These are phyloP conservation scores for Dipodomys stephensi DNA, from an alignment of 2,113 vertebrate species.

Conservation along the genomic window DNA sequence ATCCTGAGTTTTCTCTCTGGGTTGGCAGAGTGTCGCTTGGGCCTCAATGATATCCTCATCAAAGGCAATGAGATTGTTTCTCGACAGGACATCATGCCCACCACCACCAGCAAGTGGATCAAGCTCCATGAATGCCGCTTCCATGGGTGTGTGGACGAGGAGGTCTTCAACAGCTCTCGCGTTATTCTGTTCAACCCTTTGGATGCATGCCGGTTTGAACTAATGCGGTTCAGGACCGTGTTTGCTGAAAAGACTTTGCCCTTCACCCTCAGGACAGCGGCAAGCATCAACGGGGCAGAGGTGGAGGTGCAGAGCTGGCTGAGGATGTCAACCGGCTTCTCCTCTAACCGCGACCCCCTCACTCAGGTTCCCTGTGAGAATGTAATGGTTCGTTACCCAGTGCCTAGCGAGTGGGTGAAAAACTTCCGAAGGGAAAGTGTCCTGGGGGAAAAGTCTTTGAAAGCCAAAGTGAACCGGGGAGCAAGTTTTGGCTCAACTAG, in stretches of 20 bases:
- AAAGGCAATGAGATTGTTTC: conserved; percentile 94
- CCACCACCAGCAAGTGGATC: conserved; percentile 94
- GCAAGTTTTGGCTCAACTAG: conserved; percentile 92
- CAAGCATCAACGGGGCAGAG: conserved; percentile 91
- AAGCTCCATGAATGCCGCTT: conserved; percentile 89
- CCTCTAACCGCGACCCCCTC: conserved; percentile 91
- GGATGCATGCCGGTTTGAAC: conserved; percentile 91
- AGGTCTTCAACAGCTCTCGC: conserved; percentile 86
- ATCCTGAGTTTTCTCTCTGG: conserved; percentile 92
- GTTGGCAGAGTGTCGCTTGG: conserved; percentile 90
- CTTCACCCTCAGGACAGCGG: conserved; percentile 91
- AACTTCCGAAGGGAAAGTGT: conserved; percentile 93
- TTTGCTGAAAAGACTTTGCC: conserved; percentile 92
- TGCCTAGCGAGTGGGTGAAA: conserved; percentile 93
- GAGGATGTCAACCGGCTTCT: conserved; percentile 92
- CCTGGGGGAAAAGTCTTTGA: conserved; percentile 92
- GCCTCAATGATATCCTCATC: conserved; percentile 92
- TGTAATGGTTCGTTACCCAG: conserved; percentile 91
- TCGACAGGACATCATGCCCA: conserved; percentile 94
- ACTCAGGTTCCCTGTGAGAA: conserved; percentile 94
- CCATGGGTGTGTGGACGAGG: conserved; percentile 90
- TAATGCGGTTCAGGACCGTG: conserved; percentile 91
- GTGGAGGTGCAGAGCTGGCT: conserved; percentile 96
- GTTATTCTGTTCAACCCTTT: conserved; percentile 90
- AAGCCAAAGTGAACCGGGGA: conserved; percentile 94